Conservation (phyloP, 2,888 invertebrate genomes). For the Dione juno region DNA sequence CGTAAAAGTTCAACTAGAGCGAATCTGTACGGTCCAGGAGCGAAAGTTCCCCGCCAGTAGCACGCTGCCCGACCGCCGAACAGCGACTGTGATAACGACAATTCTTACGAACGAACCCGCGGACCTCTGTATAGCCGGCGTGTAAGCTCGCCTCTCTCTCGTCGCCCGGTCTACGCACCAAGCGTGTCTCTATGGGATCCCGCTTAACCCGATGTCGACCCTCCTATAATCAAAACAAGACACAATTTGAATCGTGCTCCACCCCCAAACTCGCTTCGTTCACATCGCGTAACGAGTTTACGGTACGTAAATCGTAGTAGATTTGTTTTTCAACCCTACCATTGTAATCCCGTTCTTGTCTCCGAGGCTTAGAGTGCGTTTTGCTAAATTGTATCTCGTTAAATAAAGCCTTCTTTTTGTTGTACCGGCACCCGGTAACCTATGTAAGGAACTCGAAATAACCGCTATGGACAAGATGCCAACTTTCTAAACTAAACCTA, state of each 20-base stretch:
- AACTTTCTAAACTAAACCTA: conserved; percentile 82
- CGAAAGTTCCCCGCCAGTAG: conserved; percentile 57
- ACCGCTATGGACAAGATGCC: conserved; percentile 80
- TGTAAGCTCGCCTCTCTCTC: conserved; percentile 74
- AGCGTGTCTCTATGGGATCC: conserved; percentile 51
- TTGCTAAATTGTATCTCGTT: conserved; percentile 71
- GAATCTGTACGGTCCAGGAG: conserved; percentile 54
- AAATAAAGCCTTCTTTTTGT: conserved; percentile 78
- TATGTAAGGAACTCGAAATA: conserved; percentile 75
- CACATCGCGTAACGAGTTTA: conserved; percentile 79
- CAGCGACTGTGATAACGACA: conserved; percentile 82
- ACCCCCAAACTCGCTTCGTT: conserved; percentile 66
- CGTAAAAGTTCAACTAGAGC: conserved; percentile 74
- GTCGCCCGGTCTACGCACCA: conserved; percentile 61
- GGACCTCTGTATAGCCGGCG: conserved; percentile 70
- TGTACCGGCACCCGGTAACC: conserved; percentile 66
- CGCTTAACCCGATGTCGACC: conserved; percentile 56
- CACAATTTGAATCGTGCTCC: conserved; percentile 60
- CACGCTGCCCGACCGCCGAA: conserved; percentile 76
- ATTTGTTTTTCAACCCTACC: conserved; percentile 76
- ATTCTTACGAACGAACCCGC: conserved; percentile 77
- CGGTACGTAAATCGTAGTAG: conserved; percentile 82
- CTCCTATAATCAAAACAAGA: conserved; percentile 59
- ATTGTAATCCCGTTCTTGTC: conserved; percentile 77
- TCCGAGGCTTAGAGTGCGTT: conserved; percentile 69